Evolutionary conservation across 2,113 vertebrate genomes (phyloP).

Genomic region (Epinephelus moara): DNA sequence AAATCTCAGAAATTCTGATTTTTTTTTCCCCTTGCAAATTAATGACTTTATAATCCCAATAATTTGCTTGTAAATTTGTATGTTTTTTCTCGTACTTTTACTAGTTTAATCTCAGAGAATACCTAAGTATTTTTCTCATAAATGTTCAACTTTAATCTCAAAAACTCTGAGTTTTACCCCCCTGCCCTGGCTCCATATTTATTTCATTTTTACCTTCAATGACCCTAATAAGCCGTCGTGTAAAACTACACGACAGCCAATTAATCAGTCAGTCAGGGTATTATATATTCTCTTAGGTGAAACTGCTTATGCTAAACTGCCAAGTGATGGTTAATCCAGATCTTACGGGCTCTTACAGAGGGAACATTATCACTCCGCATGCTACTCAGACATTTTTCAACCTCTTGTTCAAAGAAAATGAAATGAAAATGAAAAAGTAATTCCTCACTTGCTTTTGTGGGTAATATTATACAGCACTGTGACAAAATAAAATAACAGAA

Average conservation of each 20-base stretch:
- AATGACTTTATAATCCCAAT: too few species aligned
- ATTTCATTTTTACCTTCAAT: too few species aligned
- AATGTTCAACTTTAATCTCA: too few species aligned
- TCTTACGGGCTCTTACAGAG: background rate
- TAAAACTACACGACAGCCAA: background rate
- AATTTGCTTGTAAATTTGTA: too few species aligned
- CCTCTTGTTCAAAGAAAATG: background rate
- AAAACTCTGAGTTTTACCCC: too few species aligned
- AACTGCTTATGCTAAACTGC: background rate
- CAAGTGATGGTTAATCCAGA: background rate
- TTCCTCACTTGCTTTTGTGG: background rate
- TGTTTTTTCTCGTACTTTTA: too few species aligned
- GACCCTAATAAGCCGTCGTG: too few species aligned
- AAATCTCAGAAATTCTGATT: too few species aligned
- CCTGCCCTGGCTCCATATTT: too few species aligned
- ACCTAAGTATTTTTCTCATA: too few species aligned
- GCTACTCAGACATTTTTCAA: background rate
- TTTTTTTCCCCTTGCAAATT: too few species aligned
- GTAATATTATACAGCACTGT: background rate
- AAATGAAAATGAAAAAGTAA: background rate
- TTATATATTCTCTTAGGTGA: background rate
- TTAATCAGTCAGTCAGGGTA: background rate
- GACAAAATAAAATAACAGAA: conserved; percentile 6
- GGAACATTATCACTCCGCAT: background rate
- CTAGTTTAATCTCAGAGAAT: too few species aligned